phyloP scores from a whole-genome alignment of 2,797 vertebrate genomes.

The Prionace glauca region DNA sequence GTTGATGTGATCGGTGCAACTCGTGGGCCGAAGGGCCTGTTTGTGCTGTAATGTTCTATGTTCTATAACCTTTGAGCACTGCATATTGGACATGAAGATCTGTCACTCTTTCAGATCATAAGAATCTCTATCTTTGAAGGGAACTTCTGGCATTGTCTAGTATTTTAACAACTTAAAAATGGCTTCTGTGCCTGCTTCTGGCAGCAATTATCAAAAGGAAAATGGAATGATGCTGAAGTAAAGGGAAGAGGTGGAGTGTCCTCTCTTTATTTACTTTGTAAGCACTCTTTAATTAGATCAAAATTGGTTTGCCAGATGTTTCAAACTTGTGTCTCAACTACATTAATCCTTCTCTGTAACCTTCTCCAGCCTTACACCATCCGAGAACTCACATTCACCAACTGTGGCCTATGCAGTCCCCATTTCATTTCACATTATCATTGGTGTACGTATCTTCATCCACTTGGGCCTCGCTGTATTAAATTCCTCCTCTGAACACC shows the following conservation, averaged over 20 bases:
- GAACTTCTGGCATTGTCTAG: neutral
- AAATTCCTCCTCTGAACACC: neutral
- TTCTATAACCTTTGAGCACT: too few relatives aligned
- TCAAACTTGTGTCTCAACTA: neutral
- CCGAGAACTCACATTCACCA: neutral
- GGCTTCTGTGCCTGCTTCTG: neutral
- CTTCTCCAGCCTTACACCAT: neutral
- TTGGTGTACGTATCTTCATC: neutral
- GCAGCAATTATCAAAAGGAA: neutral
- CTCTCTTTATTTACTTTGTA: neutral
- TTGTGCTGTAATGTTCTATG: too few relatives aligned
- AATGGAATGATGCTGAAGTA: neutral
- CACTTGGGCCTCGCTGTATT: neutral
- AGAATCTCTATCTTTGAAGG: neutral
- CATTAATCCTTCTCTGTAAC: neutral
- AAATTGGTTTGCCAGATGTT: neutral
- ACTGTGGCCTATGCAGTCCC: neutral
- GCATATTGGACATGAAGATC: neutral
- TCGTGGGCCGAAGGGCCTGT: too few relatives aligned
- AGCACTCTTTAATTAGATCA: neutral
- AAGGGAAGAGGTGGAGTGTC: neutral
- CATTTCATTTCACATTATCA: neutral
- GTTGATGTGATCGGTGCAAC: too few relatives aligned
- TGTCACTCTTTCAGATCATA: neutral
- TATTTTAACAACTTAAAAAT: neutral